A percentile compares a stretch with the other conserved stretches of the same genome.
Evolutionary conservation across 2,113 vertebrate genomes (phyloP).

Genomic region (Leptobrachium leishanense): DNA sequence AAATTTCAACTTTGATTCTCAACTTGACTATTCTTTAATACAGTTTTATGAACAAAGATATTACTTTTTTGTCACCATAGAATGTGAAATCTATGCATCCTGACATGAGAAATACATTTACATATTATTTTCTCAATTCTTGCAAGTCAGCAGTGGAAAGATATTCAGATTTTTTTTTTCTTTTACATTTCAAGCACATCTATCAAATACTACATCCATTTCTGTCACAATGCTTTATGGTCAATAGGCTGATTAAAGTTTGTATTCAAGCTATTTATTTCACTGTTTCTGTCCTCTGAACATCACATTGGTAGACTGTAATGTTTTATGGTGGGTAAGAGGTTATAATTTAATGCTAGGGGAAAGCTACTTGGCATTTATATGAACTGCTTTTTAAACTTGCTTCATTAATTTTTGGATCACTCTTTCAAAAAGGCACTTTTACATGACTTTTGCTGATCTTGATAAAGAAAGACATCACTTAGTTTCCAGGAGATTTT

Average conservation of each 20-base stretch:
- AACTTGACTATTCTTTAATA: too few relatives aligned
- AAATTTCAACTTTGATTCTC: too few relatives aligned
- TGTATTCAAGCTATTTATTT: neutral
- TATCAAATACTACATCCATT: neutral
- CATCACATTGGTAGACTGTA: slow-evolving; percentile 5
- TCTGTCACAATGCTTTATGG: slow-evolving; percentile 5
- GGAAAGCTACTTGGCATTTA: slow-evolving; percentile 26
- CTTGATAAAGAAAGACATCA: slow-evolving; percentile 9
- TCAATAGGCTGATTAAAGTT: slow-evolving; percentile 17
- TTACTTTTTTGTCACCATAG: too few relatives aligned
- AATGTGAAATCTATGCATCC: too few relatives aligned
- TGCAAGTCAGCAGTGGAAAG: too few relatives aligned
- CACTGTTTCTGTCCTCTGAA: neutral
- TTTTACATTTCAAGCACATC: neutral
- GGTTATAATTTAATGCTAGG: slow-evolving; percentile 14
- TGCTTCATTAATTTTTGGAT: slow-evolving; percentile 27
- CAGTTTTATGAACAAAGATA: too few relatives aligned
- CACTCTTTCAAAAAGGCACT: slow-evolving; percentile 1
- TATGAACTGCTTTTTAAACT: slow-evolving; percentile 26
- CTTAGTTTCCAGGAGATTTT: neutral
- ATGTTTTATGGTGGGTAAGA: slow-evolving; percentile 11
- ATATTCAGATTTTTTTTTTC: too few relatives aligned
- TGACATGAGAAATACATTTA: too few relatives aligned
- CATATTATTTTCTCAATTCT: too few relatives aligned
- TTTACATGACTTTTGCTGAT: slow-evolving; percentile 14